These are phyloP conservation scores for Rapana venosa DNA, from an alignment of 2,888 invertebrate genomes.

Conservation along the genomic window DNA sequence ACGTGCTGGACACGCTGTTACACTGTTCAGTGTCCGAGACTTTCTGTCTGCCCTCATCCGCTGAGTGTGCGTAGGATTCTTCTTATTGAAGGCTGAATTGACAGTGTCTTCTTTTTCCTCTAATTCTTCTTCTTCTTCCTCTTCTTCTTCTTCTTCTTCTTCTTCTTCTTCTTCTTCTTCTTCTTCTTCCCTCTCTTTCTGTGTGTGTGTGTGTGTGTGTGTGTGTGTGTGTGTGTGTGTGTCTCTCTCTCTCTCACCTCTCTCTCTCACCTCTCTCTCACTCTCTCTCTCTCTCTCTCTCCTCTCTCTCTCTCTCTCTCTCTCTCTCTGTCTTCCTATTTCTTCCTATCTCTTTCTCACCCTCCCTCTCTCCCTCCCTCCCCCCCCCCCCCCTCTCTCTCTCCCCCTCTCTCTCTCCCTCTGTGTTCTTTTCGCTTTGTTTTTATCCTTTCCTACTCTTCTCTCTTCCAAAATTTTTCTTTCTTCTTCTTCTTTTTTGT, in stretches of 20 bases:
- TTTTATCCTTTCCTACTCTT: too few relatives aligned
- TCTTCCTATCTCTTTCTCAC: not conserved
- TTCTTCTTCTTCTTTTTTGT: too few relatives aligned
- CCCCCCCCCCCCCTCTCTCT: not conserved
- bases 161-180: not conserved
- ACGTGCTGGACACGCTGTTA: conserved; percentile 12
- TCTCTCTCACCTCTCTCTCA: not conserved
- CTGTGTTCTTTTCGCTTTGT: not conserved
- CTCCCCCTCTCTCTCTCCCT: not conserved
- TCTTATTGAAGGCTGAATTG: too few relatives aligned
- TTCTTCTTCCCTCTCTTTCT: too few relatives aligned
- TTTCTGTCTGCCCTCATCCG: conserved; percentile 14
- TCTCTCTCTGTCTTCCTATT: not conserved
- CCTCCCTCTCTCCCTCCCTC: not conserved
- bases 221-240: too few relatives aligned
- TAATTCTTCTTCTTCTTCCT: not conserved
- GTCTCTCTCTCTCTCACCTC: too few relatives aligned
- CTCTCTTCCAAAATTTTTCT: too few relatives aligned
- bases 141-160: not conserved
- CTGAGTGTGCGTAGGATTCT: not conserved
- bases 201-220: too few relatives aligned
- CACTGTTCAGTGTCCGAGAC: conserved; percentile 11
- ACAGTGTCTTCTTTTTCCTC: not conserved
- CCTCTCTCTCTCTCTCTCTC: too few relatives aligned
- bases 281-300: not conserved